phyloP scores from a whole-genome alignment of 2,888 invertebrate genomes.

The Ennomos fuscantarius region DNA sequence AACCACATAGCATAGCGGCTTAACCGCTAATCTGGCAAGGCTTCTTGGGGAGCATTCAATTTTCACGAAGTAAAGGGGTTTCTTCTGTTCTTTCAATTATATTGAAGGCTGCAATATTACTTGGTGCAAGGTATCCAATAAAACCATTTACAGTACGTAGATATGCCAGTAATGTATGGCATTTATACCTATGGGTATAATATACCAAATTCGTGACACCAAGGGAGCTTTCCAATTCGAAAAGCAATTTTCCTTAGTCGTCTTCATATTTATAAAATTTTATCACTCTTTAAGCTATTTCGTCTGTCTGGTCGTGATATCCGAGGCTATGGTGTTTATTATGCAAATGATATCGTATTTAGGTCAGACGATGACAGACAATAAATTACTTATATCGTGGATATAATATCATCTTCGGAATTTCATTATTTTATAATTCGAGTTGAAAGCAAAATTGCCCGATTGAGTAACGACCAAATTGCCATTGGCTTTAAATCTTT shows the following conservation, averaged over 20 bases:
- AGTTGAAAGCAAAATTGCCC: slow-evolving; percentile 24
- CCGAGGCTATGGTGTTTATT: slow-evolving; percentile 36
- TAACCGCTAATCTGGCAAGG: slow-evolving; percentile 65
- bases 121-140: slow-evolving; percentile 53
- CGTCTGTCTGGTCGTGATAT: slow-evolving; percentile 34
- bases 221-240: background rate
- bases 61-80: slow-evolving; percentile 56
- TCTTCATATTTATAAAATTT: slow-evolving; percentile 32
- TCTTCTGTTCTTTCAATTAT: slow-evolving; percentile 58
- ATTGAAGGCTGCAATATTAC: slow-evolving; percentile 59
- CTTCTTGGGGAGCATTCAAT: slow-evolving; percentile 68
- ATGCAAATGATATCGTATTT: slow-evolving; percentile 31
- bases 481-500: slow-evolving; percentile 37
- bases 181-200: no score
- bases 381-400: slow-evolving; percentile 17
- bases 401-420: slow-evolving; percentile 27
- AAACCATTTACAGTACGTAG: slow-evolving; percentile 28
- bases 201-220: background rate
- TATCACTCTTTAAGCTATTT: slow-evolving; percentile 28
- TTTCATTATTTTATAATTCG: slow-evolving; percentile 31
- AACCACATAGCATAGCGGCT: slow-evolving; percentile 54
- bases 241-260: slow-evolving; percentile 9
- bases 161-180: no score
- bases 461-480: slow-evolving; percentile 21
- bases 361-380: slow-evolving; percentile 19